Evolutionary conservation across 1,140 invertebrate species (phyloP).

Genomic region (Adelges cooleyi): DNA sequence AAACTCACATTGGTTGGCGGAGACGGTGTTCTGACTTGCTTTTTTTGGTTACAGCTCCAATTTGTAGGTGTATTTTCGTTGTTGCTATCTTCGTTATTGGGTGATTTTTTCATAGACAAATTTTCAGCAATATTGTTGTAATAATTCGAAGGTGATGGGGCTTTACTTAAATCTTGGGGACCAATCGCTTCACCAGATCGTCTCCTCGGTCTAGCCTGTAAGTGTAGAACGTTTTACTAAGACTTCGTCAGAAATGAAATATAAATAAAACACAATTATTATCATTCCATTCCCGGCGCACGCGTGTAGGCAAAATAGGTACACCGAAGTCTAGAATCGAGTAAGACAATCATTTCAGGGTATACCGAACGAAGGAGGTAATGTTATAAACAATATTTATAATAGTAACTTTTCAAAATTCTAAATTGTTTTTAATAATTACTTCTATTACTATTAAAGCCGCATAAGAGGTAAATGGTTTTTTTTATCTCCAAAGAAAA

Average conservation of each 20-base stretch:
- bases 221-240: background rate
- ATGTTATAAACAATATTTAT: too few relatives aligned
- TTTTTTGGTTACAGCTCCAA: conserved; percentile 32
- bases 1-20: conserved; percentile 29
- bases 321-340: too few relatives aligned
- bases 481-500: too few relatives aligned
- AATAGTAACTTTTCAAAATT: too few relatives aligned
- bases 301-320: too few relatives aligned
- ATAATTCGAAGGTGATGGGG: conserved; percentile 34
- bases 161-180: conserved; percentile 48
- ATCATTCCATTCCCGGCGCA: too few relatives aligned
- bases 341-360: too few relatives aligned
- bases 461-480: too few relatives aligned
- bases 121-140: conserved; percentile 38
- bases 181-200: conserved; percentile 60
- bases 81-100: conserved; percentile 23
- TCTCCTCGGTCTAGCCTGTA: conserved; percentile 61
- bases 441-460: too few relatives aligned
- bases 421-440: too few relatives aligned
- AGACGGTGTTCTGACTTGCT: conserved; percentile 30
- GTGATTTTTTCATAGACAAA: conserved; percentile 35
- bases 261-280: background rate
- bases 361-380: too few relatives aligned
- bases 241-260: background rate
- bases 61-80: conserved; percentile 28